Base-by-base conservation (phyloP, 2,888 invertebrate genomes). In the Beris chalybata region DNA sequence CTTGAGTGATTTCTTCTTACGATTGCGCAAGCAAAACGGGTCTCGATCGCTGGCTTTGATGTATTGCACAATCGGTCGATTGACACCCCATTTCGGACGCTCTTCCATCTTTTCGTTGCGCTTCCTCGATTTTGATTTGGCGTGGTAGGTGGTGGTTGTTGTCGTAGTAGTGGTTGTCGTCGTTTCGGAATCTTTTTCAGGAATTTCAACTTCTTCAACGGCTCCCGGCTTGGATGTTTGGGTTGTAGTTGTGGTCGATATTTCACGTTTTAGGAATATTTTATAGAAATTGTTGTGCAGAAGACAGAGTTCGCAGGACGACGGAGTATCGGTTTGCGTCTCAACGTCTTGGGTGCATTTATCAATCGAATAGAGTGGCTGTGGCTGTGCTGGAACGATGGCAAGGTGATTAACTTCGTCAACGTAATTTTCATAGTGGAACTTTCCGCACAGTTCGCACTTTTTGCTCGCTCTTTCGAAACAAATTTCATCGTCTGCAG, bases 11-110 rank as follows among this genome's bases (percentile, higher is more conserved):
- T 90, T 89, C 70, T 87, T 82, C 75, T 88, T 85, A 77, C 88
- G 88, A 69, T 87, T 86, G 13, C 79, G 74, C 69, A 80, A 70
- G 74, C 92, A 92, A 77, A 91, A 87, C 0, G 92, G 92, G 82
- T 94, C 94, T 74, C 93, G 91, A 77, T 94, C 94, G 75, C 93
- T 93, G 80, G 94, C 93, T 75, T 93, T 93, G 68, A 93, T 85
- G 76, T 93, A 94, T 73, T 92, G 89, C 9, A 90, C 90, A 30
- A 88, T 88, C 5, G 93, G 92, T 71, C 88, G 83, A 73, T 89
- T 90, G 2, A 87, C 90, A 50, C 89, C 87, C 91, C 91, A 88
- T 80, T 91, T 86, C 11, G 89, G 87, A 66, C 91, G 83, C 77
- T 86, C 85, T 75, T 86, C 86, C 73, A 87, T 81, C 74, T 77